phyloP scores from a whole-genome alignment of 2,113 vertebrate species.

The Oreochromis niloticus region DNA sequence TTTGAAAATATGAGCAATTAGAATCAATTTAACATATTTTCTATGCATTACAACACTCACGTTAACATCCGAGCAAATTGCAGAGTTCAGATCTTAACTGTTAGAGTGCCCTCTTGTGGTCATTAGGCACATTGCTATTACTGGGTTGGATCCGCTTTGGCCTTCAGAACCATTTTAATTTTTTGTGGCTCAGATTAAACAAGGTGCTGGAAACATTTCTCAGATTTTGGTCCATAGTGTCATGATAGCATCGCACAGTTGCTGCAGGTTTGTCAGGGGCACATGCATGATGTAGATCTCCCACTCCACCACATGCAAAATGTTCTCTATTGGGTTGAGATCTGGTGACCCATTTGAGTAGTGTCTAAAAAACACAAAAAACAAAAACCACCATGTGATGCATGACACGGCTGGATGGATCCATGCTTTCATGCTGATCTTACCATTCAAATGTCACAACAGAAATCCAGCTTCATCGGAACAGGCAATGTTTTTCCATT shows the following conservation, averaged over 20 bases:
- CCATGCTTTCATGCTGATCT: not conserved
- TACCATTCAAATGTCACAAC: not conserved
- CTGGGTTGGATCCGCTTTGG: rapidly evolving
- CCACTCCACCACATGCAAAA: not conserved
- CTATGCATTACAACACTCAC: not conserved
- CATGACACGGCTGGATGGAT: not conserved
- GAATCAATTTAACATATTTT: not conserved
- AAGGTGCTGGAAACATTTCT: not conserved
- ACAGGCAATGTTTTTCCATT: not conserved
- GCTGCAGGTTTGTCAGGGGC: not conserved
- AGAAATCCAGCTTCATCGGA: not conserved
- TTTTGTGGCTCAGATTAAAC: not conserved
- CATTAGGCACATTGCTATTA: not conserved
- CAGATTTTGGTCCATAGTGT: not conserved
- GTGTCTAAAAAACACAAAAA: not conserved
- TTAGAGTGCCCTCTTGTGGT: conserved; percentile 10
- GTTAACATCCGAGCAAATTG: not conserved
- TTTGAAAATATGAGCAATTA: not conserved
- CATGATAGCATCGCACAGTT: not conserved
- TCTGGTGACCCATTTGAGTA: not conserved
- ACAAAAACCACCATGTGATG: too few relatives aligned
- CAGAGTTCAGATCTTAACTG: not conserved
- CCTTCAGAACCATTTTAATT: not conserved
- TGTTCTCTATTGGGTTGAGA: not conserved
- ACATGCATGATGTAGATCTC: too few relatives aligned